A percentile compares a stretch with the other conserved stretches of the same genome.
Conservation (phyloP, 2,113 vertebrate genomes). For the Brachypodius melanocephalos region DNA sequence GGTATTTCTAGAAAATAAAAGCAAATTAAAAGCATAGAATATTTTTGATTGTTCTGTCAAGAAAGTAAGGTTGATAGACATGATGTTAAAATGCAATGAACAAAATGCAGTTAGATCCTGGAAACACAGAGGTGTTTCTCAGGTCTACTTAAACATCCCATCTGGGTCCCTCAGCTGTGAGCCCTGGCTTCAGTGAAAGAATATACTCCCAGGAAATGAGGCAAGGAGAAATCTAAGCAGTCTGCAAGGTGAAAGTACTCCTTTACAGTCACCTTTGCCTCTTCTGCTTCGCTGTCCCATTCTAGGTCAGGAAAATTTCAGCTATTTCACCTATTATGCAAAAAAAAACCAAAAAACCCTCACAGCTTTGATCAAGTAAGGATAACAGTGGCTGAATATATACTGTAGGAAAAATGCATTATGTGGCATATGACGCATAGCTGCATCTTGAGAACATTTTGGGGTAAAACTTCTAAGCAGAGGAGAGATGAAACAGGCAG, state of each 20-base stretch:
- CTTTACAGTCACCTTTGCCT: not conserved
- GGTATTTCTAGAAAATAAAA: not conserved
- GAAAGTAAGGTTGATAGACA: not conserved
- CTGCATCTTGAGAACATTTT: not conserved
- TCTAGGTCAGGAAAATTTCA: not conserved
- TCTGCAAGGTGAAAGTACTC: not conserved
- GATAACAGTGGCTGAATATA: not conserved
- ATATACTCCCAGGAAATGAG: not conserved
- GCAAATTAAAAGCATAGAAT: not conserved
- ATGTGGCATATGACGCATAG: not conserved
- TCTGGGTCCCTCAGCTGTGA: not conserved
- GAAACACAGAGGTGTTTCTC: not conserved
- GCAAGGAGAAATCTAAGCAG: slow-evolving; percentile 10
- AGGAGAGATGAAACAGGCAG: not conserved
- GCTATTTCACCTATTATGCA: not conserved
- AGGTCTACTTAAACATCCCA: not conserved
- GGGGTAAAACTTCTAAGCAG: not conserved
- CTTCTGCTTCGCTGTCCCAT: not conserved
- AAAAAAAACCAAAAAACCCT: not conserved
- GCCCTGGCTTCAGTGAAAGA: not conserved
- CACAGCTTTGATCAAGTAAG: not conserved
- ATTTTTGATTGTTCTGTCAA: not conserved
- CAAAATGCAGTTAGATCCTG: not conserved
- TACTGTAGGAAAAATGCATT: not conserved
- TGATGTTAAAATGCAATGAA: not conserved